Conservation (phyloP, 2,797 vertebrate species). For the Tragelaphus oryx region DNA sequence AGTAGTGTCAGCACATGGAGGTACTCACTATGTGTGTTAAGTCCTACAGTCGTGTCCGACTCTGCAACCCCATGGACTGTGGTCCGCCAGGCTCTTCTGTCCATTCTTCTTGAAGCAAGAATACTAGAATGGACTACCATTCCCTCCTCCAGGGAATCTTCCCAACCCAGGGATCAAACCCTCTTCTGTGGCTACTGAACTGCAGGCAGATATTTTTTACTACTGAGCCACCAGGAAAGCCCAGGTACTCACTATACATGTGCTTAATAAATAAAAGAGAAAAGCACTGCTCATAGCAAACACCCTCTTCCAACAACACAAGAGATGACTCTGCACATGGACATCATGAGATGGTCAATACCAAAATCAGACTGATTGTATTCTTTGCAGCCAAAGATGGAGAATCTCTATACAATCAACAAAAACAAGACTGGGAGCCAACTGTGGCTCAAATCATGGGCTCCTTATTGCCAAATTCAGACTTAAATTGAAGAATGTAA, state of each 20-base stretch:
- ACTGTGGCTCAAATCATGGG: neutral
- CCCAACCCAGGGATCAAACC: neutral
- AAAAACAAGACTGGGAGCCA: neutral
- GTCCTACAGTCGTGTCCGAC: fast-evolving
- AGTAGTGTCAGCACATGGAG: neutral
- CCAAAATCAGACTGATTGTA: neutral
- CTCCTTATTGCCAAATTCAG: neutral
- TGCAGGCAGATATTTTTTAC: neutral
- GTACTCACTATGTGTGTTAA: neutral
- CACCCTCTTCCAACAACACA: neutral
- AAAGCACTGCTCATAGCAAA: neutral
- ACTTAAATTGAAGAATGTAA: neutral
- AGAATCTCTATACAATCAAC: neutral
- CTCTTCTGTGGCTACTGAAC: neutral
- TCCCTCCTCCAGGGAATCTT: neutral
- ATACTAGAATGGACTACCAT: neutral
- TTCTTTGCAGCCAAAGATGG: neutral
- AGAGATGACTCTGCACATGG: neutral
- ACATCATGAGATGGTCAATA: neutral
- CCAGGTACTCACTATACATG: neutral
- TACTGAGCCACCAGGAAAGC: neutral
- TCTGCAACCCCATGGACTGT: neutral
- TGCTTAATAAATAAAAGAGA: neutral
- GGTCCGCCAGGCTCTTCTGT: neutral
- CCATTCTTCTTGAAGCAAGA: neutral